phyloP scores from a whole-genome alignment of 2,797 vertebrate genomes.

The Platyrinchus mystaceus region DNA sequence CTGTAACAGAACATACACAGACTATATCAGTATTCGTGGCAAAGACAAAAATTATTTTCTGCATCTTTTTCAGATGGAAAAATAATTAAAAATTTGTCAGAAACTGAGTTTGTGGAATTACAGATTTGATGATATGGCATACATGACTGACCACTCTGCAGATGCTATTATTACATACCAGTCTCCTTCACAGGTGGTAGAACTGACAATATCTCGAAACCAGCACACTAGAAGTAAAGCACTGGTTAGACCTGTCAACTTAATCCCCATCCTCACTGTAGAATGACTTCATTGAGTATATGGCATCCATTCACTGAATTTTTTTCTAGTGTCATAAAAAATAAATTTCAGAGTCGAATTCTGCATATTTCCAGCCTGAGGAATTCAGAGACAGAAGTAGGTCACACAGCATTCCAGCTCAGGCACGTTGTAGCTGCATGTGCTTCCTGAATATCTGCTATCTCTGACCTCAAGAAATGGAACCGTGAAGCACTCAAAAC shows the following conservation, averaged over 20 bases:
- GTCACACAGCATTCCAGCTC: conserved; percentile 7
- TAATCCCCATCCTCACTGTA: background rate
- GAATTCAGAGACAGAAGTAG: conserved; percentile 22
- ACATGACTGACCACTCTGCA: background rate
- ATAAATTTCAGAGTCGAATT: background rate
- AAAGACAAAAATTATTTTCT: background rate
- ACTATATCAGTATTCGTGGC: background rate
- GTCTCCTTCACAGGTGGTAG: background rate
- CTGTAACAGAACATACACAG: background rate
- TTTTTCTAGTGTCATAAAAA: conserved; percentile 10
- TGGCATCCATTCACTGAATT: background rate
- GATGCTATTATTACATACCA: background rate
- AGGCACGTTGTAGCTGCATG: background rate
- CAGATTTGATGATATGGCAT: background rate
- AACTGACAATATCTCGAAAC: background rate
- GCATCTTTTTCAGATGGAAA: background rate
- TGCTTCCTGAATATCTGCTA: background rate
- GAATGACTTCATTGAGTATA: background rate
- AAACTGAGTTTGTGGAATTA: background rate
- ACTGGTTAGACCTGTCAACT: background rate
- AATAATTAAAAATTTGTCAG: background rate
- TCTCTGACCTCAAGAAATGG: background rate
- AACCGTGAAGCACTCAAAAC: background rate
- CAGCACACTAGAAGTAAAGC: background rate
- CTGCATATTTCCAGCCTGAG: background rate